These are phyloP conservation scores for Halictus rubicundus DNA, from an alignment of 1,140 invertebrate species.

Conservation along the genomic window DNA sequence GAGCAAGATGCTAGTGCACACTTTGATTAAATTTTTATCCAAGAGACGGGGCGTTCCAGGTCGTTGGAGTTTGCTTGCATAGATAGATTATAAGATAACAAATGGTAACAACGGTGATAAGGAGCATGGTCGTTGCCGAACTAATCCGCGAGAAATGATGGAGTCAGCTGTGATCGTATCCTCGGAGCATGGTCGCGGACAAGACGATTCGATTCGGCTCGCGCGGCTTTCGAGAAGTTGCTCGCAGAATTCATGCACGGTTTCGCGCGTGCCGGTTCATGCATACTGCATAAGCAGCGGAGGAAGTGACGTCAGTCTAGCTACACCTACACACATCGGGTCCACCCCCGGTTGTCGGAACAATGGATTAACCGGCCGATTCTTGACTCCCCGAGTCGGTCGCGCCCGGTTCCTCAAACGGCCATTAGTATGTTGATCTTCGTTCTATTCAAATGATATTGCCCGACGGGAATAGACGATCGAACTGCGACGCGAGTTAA, in stretches of 20 bases:
- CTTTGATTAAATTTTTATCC: no score
- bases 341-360: background rate
- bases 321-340: background rate
- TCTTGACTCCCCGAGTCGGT: background rate
- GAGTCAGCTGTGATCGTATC: no score
- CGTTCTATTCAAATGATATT: constrained; percentile 22
- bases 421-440: background rate
- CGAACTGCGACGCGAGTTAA: background rate
- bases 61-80: no score
- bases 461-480: background rate
- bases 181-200: no score
- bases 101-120: no score
- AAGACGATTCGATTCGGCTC: background rate
- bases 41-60: no score
- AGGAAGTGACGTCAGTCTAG: constrained; percentile 35
- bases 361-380: constrained; percentile 6
- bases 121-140: no score
- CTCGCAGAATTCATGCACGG: background rate
- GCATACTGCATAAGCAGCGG: constrained; percentile 43
- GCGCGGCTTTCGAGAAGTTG: constrained; percentile 20
- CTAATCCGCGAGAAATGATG: no score
- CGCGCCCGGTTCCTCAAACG: background rate
- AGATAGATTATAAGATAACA: no score
- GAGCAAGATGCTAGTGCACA: no score
- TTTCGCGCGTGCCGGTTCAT: constrained; percentile 24